A percentile compares a stretch with the other conserved stretches of the same genome.
These are phyloP conservation scores for Mylabris phalerata DNA, from an alignment of 1,140 invertebrate species.

Conservation along the genomic window DNA sequence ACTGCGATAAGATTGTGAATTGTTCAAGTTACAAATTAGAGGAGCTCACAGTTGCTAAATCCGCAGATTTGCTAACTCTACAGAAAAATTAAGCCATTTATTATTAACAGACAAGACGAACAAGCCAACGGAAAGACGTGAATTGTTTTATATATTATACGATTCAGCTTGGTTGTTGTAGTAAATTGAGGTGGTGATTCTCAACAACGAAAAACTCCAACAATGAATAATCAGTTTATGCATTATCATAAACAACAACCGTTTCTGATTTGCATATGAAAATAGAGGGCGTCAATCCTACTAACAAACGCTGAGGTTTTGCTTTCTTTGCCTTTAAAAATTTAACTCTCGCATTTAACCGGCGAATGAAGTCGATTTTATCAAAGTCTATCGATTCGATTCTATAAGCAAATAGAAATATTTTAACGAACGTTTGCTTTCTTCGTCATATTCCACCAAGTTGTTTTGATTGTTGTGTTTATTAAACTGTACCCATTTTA, in stretches of 20 bases:
- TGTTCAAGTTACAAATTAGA: slow-evolving; percentile 35
- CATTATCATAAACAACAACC: slow-evolving; percentile 31
- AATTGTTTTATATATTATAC: neutral
- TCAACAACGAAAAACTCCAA: slow-evolving; percentile 22
- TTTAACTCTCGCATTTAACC: slow-evolving; percentile 10
- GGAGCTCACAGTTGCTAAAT: slow-evolving; percentile 28
- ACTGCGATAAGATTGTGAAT: slow-evolving; percentile 33
- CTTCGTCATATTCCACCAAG: neutral
- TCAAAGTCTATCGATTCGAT: slow-evolving; percentile 9
- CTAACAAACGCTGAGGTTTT: no score
- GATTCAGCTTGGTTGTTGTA: neutral
- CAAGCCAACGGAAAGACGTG: slow-evolving; percentile 18
- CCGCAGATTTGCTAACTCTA: slow-evolving; percentile 30
- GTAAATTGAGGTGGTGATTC: no score
- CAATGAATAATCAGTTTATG: slow-evolving; percentile 32
- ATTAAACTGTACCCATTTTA: no score
- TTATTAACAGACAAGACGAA: slow-evolving; percentile 36
- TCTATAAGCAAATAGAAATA: slow-evolving; percentile 13
- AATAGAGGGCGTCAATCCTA: slow-evolving; percentile 16
- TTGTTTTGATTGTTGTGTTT: neutral
- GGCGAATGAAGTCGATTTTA: slow-evolving; percentile 7
- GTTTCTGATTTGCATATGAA: slow-evolving; percentile 29
- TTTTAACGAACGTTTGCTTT: slow-evolving; percentile 9
- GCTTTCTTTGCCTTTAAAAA: slow-evolving; percentile 8
- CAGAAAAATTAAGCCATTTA: slow-evolving; percentile 38